Conservation (phyloP, 92 coral and sea anemone species). For the Palythoa grandiflora region DNA sequence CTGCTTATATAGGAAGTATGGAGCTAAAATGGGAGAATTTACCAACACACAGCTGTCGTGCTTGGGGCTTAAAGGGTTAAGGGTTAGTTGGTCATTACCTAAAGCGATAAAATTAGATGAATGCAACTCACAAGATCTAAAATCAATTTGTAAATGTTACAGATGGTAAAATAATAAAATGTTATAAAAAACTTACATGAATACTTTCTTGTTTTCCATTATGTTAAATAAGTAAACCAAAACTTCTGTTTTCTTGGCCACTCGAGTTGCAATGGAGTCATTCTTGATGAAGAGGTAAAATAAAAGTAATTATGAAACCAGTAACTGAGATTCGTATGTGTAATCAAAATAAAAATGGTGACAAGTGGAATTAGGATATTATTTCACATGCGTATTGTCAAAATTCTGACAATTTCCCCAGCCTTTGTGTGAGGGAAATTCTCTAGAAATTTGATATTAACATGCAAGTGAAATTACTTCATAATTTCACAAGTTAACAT, state of each 20-base stretch:
- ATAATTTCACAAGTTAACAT: not conserved
- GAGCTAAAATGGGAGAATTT: no score
- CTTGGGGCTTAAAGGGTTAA: no score
- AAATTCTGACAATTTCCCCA: no score
- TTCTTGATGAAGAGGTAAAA: conserved; percentile 55
- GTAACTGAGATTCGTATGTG: not conserved
- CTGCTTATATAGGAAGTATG: no score
- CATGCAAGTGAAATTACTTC: not conserved
- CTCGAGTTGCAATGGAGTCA: conserved; percentile 73
- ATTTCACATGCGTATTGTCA: no score
- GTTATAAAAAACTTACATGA: conserved; percentile 68
- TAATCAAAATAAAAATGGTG: not conserved
- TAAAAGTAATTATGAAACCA: not conserved
- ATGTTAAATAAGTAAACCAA: conserved; percentile 79
- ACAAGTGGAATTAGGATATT: no score
- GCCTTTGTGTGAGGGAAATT: no score
- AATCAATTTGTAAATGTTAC: not conserved
- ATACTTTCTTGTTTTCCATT: conserved; percentile 70
- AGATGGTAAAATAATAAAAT: not conserved
- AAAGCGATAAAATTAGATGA: no score
- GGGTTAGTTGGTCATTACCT: no score
- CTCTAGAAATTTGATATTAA: no score
- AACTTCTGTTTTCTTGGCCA: conserved; percentile 84
- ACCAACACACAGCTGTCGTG: no score
- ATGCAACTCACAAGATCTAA: no score